Conservation (phyloP, 2,113 vertebrate species). For the Anser brachyrhynchus region DNA sequence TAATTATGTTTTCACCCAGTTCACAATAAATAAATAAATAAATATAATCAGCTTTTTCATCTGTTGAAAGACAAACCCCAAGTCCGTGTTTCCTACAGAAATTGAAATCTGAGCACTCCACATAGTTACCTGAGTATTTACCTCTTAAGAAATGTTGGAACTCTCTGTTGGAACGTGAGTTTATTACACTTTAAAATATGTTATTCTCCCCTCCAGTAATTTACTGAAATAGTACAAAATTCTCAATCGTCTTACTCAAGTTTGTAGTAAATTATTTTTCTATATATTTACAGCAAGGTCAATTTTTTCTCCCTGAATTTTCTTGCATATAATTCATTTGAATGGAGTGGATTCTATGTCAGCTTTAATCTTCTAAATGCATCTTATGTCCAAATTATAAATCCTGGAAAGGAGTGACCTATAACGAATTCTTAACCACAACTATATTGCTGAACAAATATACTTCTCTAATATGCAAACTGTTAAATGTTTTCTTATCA, state of each 20-base stretch:
- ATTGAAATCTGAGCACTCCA: neutral
- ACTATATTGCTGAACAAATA: conserved; percentile 56
- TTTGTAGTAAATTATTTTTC: neutral
- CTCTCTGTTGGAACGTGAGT: neutral
- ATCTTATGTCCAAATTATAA: conserved; percentile 56
- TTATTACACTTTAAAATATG: neutral
- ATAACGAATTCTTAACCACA: conserved; percentile 48
- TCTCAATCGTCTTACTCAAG: neutral
- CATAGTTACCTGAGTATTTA: neutral
- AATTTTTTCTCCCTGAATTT: neutral
- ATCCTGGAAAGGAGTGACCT: conserved; percentile 39
- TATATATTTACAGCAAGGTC: conserved; percentile 38
- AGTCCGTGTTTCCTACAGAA: neutral
- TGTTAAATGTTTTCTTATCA: conserved; percentile 71
- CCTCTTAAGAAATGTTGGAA: neutral
- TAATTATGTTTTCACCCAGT: neutral
- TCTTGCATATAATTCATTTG: conserved; percentile 38
- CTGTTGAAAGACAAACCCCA: neutral
- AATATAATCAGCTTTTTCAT: neutral
- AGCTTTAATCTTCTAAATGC: conserved; percentile 50
- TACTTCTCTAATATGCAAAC: conserved; percentile 54
- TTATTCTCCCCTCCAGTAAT: neutral
- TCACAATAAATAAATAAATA: neutral
- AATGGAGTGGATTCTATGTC: conserved; percentile 13
- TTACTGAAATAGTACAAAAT: neutral